Base-by-base conservation (phyloP, 2,888 invertebrate genomes). In the Drosophila longiperda region DNA sequence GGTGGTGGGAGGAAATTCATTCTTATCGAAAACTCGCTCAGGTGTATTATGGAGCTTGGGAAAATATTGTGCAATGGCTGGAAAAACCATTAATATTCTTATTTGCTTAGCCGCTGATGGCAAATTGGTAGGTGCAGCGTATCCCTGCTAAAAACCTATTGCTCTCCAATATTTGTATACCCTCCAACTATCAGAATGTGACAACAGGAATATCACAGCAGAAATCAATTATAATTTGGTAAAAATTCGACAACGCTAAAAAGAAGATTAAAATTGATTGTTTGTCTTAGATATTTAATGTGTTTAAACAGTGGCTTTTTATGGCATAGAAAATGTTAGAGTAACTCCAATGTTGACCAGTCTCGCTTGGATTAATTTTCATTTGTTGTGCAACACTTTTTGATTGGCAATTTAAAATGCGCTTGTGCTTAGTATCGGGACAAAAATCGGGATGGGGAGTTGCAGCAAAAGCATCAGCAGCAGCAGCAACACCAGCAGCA, bases 71-170 rank as follows among this genome's bases (percentile, higher is more conserved):
- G 82, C 90, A 90, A 90, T 89, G 85, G 85, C 82, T 89, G 87
- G 89, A 88, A 88, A 88, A 90, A 84, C 87, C 83, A 88, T 88
- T 88, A 88, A 88, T 89, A 90, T 88, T 90, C 89, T 89, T 88
- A 90, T 88, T 88, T 88, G 87, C 87, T 89, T 84, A 90, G 90
- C 74, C 78, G 81, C 74, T 87, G 87, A 87, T 90, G 78, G 90
- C 82, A 80, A 90, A 83, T 78, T 86, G 82, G 74, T 90, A 86
- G 85, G 90, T 87, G 87, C 85, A 42, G 68, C 57, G 70, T 34
- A 52, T 49, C 15, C 48, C 67, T 58, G 57, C 69, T 42, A 57
- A 48, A 48, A 48, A 15, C 20, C 38, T 2, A 11, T 1, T 29
- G 29, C 20, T 12, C 12, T 3, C 33, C 29, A 23, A 33, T 40